Evolutionary conservation across 2,888 invertebrate genomes (phyloP).

Genomic region (Panopea generosa): DNA sequence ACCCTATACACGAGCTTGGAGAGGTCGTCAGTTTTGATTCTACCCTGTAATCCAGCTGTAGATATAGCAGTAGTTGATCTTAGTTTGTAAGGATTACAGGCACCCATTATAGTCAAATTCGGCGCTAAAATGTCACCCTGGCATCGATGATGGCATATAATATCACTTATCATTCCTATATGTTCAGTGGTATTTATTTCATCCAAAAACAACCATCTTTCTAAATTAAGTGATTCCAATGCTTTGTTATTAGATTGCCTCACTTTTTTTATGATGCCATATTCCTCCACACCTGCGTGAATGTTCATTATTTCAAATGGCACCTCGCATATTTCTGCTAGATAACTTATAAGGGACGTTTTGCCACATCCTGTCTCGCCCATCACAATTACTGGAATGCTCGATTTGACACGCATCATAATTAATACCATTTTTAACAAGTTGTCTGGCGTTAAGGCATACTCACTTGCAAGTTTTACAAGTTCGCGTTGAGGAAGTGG

Average conservation of each 20-base stretch:
- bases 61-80: conserved; percentile 53
- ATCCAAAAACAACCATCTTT: conserved; percentile 72
- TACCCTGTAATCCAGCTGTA: conserved; percentile 67
- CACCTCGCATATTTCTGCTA: conserved; percentile 63
- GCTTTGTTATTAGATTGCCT: conserved; percentile 38
- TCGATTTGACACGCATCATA: conserved; percentile 62
- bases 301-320: conserved; percentile 65
- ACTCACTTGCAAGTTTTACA: conserved; percentile 38
- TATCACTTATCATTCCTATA: conserved; percentile 65
- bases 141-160: conserved; percentile 65
- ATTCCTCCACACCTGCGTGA: conserved; percentile 68
- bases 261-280: conserved; percentile 47
- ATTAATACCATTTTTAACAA: conserved; percentile 74
- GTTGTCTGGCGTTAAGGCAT: conserved; percentile 74
- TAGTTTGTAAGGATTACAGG: conserved; percentile 74
- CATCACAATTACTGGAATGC: conserved; percentile 73
- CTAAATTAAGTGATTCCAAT: conserved; percentile 3
- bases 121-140: conserved; percentile 59
- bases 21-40: conserved; percentile 65
- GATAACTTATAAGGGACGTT: conserved; percentile 70
- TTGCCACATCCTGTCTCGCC: conserved; percentile 78
- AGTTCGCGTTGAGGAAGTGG: conserved; percentile 20
- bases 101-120: conserved; percentile 67
- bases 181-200: conserved; percentile 74
- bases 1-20: conserved; percentile 72